phyloP scores from a whole-genome alignment of 2,888 invertebrate genomes.

The Latrodectus hesperus region DNA sequence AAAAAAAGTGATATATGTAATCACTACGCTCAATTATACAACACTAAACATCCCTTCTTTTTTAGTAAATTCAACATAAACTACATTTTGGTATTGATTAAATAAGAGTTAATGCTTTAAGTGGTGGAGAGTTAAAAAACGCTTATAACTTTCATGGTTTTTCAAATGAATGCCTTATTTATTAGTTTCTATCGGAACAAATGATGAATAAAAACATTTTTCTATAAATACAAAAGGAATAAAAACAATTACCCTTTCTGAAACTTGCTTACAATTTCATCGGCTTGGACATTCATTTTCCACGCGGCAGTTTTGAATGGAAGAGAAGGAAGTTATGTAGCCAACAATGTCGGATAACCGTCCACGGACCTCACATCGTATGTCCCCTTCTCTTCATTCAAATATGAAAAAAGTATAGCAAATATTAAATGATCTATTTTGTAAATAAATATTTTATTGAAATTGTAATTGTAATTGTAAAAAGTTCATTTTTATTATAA shows the following conservation, averaged over 20 bases:
- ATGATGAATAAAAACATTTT: no score
- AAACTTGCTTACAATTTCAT: background rate
- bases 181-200: no score
- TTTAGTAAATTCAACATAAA: no score
- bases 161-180: no score
- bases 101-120: no score
- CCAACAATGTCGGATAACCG: constrained; percentile 71
- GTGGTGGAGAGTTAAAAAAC: no score
- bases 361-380: background rate
- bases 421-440: background rate
- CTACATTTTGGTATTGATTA: no score
- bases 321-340: constrained; percentile 74
- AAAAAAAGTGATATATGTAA: no score
- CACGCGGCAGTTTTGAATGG: constrained; percentile 73
- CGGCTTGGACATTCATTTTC: constrained; percentile 72
- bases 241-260: background rate
- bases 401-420: background rate
- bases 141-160: no score
- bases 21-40: no score
- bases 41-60: no score
- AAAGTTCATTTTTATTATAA: background rate
- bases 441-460: background rate
- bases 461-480: background rate
- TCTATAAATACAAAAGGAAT: no score
- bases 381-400: background rate